Evolutionary conservation across 2,797 vertebrate genomes (phyloP).

Genomic region (Galago senegalensis): DNA sequence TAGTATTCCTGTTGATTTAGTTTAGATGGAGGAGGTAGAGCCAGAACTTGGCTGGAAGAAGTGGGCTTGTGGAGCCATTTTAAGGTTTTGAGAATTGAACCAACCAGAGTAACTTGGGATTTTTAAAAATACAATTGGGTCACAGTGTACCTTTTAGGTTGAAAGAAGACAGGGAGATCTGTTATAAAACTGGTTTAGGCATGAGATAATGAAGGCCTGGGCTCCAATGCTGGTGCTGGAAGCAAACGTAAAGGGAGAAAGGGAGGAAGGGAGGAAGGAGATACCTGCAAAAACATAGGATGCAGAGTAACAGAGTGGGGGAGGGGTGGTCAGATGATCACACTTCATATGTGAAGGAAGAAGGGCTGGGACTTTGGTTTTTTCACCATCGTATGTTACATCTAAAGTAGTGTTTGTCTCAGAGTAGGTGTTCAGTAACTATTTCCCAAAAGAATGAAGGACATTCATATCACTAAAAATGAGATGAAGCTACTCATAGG

Average conservation of each 20-base stretch:
- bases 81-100: constrained; percentile 50
- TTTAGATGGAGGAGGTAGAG: background rate
- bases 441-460: constrained; percentile 27
- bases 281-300: background rate
- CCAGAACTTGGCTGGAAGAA: background rate
- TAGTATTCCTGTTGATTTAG: background rate
- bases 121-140: constrained; percentile 12
- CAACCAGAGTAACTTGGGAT: background rate
- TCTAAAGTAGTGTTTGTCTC: background rate
- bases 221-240: background rate
- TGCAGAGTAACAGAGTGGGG: background rate
- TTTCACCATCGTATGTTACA: background rate
- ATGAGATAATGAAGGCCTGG: background rate
- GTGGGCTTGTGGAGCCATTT: background rate
- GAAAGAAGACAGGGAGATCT: background rate
- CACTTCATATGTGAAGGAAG: background rate
- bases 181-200: background rate
- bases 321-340: background rate
- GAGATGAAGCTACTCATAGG: background rate
- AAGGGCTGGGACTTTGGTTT: background rate
- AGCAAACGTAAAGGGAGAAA: background rate
- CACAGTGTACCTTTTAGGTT: background rate
- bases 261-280: background rate
- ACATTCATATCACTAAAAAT: background rate
- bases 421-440: constrained; percentile 30